Conservation (phyloP, 2,113 vertebrate species). For the Vicugna pacos region DNA sequence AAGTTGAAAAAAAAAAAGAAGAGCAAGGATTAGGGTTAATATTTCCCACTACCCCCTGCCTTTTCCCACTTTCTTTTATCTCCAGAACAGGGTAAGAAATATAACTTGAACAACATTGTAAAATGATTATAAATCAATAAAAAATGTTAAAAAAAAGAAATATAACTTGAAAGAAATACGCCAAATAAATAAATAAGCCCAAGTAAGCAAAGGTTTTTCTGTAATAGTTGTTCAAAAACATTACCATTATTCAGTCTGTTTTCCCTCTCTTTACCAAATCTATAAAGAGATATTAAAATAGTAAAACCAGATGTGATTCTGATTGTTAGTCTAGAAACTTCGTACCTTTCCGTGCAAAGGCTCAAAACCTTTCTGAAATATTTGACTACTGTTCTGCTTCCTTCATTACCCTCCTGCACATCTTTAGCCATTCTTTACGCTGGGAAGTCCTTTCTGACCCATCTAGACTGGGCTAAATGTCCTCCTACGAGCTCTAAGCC, state of each 20-base stretch:
- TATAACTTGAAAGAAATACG: neutral
- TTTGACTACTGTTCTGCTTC: neutral
- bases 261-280: neutral
- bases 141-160: neutral
- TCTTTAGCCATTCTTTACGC: neutral
- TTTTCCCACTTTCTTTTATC: neutral
- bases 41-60: neutral
- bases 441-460: neutral
- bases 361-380: constrained; percentile 16
- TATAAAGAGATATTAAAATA: neutral
- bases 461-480: neutral
- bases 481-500: neutral
- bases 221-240: neutral
- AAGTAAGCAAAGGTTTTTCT: neutral
- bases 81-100: neutral
- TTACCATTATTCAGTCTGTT: neutral
- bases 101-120: neutral
- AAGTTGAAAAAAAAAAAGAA: neutral
- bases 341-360: neutral
- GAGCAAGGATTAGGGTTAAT: neutral
- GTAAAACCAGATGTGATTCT: neutral
- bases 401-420: neutral
- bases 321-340: neutral
- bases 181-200: neutral
- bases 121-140: too few relatives aligned